Evolutionary conservation across 2,797 vertebrate genomes (phyloP).

Genomic region (Myotis daubentonii): DNA sequence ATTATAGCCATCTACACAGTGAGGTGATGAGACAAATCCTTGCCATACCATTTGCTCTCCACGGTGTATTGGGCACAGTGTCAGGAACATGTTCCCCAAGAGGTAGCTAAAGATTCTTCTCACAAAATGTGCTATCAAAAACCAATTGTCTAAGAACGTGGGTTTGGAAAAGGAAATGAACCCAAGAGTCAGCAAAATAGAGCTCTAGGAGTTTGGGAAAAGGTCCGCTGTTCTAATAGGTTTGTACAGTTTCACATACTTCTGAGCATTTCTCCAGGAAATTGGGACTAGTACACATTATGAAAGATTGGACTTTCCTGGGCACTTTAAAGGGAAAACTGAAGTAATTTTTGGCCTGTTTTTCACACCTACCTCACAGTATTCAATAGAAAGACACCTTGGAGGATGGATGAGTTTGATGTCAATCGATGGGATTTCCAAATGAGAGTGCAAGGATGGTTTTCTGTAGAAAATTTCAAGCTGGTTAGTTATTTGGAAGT

Average conservation of each 20-base stretch:
- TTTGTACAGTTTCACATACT: slow-evolving; percentile 75
- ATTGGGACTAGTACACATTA: slow-evolving; percentile 68
- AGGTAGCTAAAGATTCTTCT: slow-evolving; percentile 77
- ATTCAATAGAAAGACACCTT: slow-evolving; percentile 70
- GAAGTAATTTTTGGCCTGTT: slow-evolving; percentile 82
- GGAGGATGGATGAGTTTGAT: slow-evolving; percentile 57
- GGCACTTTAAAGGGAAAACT: slow-evolving; percentile 78
- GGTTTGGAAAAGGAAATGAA: slow-evolving; percentile 78
- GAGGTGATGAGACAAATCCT: slow-evolving; percentile 61
- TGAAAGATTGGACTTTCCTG: slow-evolving; percentile 80
- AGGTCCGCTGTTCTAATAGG: slow-evolving; percentile 61
- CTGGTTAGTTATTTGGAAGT: slow-evolving; percentile 8
- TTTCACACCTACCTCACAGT: slow-evolving; percentile 79
- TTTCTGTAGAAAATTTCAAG: background rate
- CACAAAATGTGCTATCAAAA: slow-evolving; percentile 74
- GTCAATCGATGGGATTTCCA: slow-evolving; percentile 60
- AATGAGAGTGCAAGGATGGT: background rate
- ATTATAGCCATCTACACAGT: slow-evolving; percentile 58
- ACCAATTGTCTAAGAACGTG: slow-evolving; percentile 70
- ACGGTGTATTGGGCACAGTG: slow-evolving; percentile 33
- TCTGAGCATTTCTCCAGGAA: slow-evolving; percentile 82
- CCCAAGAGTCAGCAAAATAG: background rate
- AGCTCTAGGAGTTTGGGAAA: slow-evolving; percentile 75
- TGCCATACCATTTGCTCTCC: slow-evolving; percentile 59
- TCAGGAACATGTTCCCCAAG: slow-evolving; percentile 61